phyloP scores from a whole-genome alignment of 2,797 vertebrate genomes.

The Pristis pectinata region DNA sequence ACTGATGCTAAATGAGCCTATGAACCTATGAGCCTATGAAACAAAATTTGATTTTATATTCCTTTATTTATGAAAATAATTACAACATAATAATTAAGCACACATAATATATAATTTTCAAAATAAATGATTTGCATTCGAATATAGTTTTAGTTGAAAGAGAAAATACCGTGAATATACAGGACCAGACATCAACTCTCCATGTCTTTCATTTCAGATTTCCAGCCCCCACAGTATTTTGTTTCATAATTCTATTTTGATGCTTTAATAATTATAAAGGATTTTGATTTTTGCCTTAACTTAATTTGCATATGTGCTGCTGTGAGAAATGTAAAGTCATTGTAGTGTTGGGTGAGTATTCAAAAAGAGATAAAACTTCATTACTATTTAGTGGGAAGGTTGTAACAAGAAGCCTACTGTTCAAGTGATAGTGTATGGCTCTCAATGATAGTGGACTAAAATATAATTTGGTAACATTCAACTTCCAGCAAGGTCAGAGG shows the following conservation, averaged over 20 bases:
- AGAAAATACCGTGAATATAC: too few relatives aligned
- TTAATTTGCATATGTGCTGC: neutral
- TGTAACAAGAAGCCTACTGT: neutral
- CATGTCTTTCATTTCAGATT: too few relatives aligned
- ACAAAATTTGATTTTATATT: neutral
- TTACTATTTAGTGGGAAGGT: too few relatives aligned
- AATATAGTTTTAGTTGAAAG: neutral
- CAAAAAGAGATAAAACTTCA: neutral
- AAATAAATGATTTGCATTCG: neutral
- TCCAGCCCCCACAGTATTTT: too few relatives aligned
- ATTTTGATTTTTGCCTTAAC: neutral
- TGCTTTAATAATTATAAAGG: neutral
- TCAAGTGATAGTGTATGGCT: neutral
- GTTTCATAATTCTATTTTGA: neutral
- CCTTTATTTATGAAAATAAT: neutral
- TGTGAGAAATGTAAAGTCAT: neutral
- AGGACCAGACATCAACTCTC: too few relatives aligned
- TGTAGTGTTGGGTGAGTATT: neutral
- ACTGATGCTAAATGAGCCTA: neutral
- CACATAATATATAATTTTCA: neutral
- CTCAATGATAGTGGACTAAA: neutral
- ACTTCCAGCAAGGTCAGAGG: constrained; percentile 8
- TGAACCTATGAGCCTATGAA: neutral
- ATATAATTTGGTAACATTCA: neutral
- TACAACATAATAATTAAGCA: neutral